phyloP scores from a whole-genome alignment of 2,113 vertebrate species.

The Oncorhynchus mykiss region DNA sequence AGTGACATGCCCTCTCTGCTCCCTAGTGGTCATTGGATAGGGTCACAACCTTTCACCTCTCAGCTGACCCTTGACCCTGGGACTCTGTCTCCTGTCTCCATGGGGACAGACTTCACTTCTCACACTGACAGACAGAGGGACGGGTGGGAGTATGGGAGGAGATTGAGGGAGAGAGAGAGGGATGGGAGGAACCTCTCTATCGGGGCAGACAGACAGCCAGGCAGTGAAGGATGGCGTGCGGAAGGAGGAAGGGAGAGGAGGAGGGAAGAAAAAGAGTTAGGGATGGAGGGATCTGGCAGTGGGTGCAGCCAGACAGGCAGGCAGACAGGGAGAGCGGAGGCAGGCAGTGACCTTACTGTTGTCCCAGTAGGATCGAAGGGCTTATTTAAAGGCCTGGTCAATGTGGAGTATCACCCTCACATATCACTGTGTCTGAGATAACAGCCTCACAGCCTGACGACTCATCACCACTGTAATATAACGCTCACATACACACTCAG shows the following conservation, averaged over 20 bases:
- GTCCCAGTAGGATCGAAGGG: conserved; percentile 67
- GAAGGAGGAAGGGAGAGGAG: conserved; percentile 20
- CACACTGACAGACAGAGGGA: conserved; percentile 24
- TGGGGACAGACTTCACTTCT: conserved; percentile 11
- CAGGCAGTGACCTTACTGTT: conserved; percentile 73
- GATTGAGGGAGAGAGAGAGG: too few relatives aligned
- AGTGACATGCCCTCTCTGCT: conserved; percentile 47
- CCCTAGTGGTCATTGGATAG: conserved; percentile 43
- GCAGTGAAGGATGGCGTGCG: not conserved
- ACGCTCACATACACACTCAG: conserved; percentile 46
- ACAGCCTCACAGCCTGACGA: conserved; percentile 67
- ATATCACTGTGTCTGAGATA: conserved; percentile 53
- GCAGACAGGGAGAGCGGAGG: conserved; percentile 76
- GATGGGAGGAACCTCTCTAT: too few relatives aligned
- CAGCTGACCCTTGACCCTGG: conserved; percentile 44
- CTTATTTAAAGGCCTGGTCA: conserved; percentile 78
- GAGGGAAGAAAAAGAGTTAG: conserved; percentile 41
- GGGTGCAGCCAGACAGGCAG: conserved; percentile 79
- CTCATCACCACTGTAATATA: conserved; percentile 73
- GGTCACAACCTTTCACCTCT: conserved; percentile 43
- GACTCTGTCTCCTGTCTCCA: conserved; percentile 31
- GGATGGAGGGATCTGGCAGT: conserved; percentile 67
- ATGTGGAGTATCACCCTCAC: conserved; percentile 63
- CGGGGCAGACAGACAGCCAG: conserved; percentile 25
- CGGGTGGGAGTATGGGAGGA: too few relatives aligned